Evolutionary conservation across 2,888 invertebrate genomes (phyloP).

Genomic region (Diachrysia chrysitis): DNA sequence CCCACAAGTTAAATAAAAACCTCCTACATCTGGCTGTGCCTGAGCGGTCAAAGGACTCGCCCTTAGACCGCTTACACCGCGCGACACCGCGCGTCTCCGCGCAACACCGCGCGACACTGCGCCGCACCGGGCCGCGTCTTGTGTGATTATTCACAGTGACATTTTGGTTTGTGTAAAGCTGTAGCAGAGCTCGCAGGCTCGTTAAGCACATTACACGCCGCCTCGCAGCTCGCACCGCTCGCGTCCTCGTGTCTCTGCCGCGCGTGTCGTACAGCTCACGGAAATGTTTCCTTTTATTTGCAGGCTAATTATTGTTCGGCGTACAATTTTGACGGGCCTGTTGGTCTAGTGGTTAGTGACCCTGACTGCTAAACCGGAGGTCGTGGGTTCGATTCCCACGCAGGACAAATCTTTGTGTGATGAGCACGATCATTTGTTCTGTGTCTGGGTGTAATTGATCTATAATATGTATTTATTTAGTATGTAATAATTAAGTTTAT

Average conservation of each 20-base stretch:
- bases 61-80: not conserved
- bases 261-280: not conserved
- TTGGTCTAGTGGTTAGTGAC: too few species aligned
- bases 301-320: not conserved
- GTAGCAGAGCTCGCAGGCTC: not conserved
- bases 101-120: too few species aligned
- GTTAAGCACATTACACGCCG: constrained; percentile 3
- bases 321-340: too few species aligned
- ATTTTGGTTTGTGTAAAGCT: constrained; percentile 12
- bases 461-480: too few species aligned
- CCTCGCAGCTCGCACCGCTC: not conserved
- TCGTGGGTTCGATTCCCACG: too few species aligned
- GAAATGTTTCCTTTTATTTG: not conserved
- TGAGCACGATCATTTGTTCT: too few species aligned
- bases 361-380: too few species aligned
- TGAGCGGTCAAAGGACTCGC: too few species aligned
- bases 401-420: too few species aligned
- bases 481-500: too few species aligned
- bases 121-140: constrained; percentile 6
- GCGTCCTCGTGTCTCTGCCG: not conserved
- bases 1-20: not conserved
- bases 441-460: too few species aligned
- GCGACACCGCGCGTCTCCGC: not conserved
- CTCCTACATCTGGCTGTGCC: not conserved
- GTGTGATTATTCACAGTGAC: constrained; percentile 16